Percentiles rank a stretch among this genome's conserved stretches.
Conservation (phyloP, 1,140 invertebrate species). For the Drosophila kohkoa region DNA sequence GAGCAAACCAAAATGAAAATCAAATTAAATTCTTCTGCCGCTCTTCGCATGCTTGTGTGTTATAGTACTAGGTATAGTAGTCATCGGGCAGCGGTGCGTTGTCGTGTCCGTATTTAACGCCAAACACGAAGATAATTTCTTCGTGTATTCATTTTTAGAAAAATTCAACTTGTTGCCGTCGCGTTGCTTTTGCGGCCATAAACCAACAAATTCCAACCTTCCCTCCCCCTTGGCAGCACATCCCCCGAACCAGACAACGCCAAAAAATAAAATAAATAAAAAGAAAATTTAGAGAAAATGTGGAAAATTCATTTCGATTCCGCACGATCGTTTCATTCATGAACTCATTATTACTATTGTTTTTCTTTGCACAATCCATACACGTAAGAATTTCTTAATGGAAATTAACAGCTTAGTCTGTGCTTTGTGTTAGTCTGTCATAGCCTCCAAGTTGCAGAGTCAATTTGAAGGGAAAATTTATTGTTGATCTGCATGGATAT, state of each 20-base stretch:
- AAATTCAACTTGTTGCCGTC: slow-evolving; percentile 80
- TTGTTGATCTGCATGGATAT: not conserved
- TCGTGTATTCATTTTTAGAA: slow-evolving; percentile 82
- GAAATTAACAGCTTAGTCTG: not conserved
- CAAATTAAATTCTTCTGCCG: slow-evolving; percentile 75
- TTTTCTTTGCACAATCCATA: not conserved
- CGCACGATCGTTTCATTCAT: slow-evolving; percentile 62
- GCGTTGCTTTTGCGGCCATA: slow-evolving; percentile 59
- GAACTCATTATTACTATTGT: slow-evolving; percentile 22
- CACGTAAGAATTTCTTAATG: no score
- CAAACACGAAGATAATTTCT: slow-evolving; percentile 81
- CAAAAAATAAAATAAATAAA: slow-evolving; percentile 21
- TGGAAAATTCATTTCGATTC: slow-evolving; percentile 15
- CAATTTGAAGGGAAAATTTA: not conserved
- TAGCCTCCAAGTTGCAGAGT: no score
- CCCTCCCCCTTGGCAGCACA: not conserved
- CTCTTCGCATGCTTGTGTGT: slow-evolving; percentile 38
- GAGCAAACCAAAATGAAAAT: slow-evolving; percentile 64
- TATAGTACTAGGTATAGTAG: no score
- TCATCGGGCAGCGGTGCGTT: slow-evolving; percentile 55
- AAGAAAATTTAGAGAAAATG: slow-evolving; percentile 14
- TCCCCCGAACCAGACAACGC: slow-evolving; percentile 8
- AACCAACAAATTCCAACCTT: slow-evolving; percentile 45
- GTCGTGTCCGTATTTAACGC: slow-evolving; percentile 74
- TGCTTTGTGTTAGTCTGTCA: not conserved